Evolutionary conservation across 2,113 vertebrate species (phyloP), one percentile per base, ranked within the genome.

Genomic region (Todiramphus chloris): DNA sequence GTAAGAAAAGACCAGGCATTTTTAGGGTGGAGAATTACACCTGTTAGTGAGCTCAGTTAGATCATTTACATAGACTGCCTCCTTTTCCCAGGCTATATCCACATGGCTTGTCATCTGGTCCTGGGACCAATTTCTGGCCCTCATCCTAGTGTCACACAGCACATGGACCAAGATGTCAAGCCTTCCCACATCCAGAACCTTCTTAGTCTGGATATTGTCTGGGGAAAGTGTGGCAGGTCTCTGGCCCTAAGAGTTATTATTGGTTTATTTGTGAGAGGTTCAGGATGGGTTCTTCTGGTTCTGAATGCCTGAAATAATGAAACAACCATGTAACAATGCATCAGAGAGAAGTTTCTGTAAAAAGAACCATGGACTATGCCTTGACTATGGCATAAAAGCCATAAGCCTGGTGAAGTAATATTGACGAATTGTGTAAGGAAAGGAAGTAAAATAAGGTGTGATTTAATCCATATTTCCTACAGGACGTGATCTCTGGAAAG

Each of bases 101-200:
- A 28, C n/a, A 16, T 18, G 14, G 5, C 3, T 56, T 9, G 3
- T n/a, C 21, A 17, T 8, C 11, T 63, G 27, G 3, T 67, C 37
- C 31, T 67, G 37, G 43, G 5, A 76, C 7, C 2, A 63, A 11
- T 10, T 46, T 74, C 27, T 72, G 16, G 4, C 21, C 24, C 6
- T 48, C 15, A 17, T 18, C 12, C 4, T 21, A 41, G 37, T 25
- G n/a, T 68, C 39, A 60, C 44, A 63, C 7, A 88, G 5, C 35
- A 48, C 13, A 5, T 1, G 7, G 14, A 72, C 5, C 1, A 1
- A 51, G 13, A 9, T 3, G 5, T 75, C n/a, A 76, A 79, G 5
- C 15, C 10, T 48, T 16, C 5, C n/a, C 33, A 56, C 9, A 24
- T 12, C 33, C 18, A 86, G 23, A 80, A 3, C 9, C 5, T 56